phyloP scores from a whole-genome alignment of 2,113 vertebrate species.

The Ornithorhynchus anatinus region DNA sequence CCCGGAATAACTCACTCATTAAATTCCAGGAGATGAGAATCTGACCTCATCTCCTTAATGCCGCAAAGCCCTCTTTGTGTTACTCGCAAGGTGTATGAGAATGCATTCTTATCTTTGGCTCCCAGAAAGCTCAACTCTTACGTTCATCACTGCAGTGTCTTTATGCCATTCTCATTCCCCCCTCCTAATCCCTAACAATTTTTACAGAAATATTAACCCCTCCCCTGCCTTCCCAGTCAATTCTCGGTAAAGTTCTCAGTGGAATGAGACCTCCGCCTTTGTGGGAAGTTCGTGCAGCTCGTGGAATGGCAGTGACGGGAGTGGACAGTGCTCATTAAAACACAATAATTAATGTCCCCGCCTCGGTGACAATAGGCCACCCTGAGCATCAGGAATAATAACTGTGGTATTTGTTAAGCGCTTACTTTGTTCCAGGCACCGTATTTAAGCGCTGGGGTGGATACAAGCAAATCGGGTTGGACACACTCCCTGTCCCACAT shows the following conservation, averaged over 20 bases:
- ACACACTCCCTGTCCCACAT: too few species aligned
- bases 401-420: too few species aligned
- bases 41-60: neutral
- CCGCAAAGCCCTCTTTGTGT: neutral
- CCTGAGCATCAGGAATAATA: too few species aligned
- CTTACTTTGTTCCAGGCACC: too few species aligned
- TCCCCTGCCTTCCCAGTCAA: fast-evolving
- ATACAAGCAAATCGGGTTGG: too few species aligned
- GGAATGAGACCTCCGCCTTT: neutral
- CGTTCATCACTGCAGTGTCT: neutral
- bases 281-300: neutral
- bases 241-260: too few species aligned
- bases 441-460: too few species aligned
- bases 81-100: neutral
- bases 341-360: too few species aligned
- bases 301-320: neutral
- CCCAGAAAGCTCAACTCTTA: neutral
- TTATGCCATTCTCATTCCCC: neutral
- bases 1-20: neutral
- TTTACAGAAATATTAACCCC: neutral
- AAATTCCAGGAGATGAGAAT: neutral
- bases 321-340: too few species aligned
- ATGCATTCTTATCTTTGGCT: neutral
- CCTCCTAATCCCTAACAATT: neutral
- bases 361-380: too few species aligned